These are phyloP conservation scores for Glossosoma conforme DNA, from an alignment of 1,140 invertebrate species.

Conservation along the genomic window DNA sequence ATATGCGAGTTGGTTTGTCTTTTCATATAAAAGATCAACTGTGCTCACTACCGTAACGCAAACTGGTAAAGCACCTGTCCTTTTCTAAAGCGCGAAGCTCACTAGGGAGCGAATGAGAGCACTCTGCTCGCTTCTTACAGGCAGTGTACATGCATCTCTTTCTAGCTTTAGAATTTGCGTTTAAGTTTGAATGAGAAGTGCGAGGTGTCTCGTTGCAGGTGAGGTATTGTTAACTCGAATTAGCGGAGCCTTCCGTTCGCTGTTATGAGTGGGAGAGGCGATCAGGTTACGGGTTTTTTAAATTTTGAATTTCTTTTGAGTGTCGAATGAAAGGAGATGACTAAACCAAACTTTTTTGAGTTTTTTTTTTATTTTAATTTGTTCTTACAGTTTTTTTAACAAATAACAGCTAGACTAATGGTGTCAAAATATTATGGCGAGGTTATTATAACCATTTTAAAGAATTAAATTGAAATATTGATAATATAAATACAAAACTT, in stretches of 20 bases:
- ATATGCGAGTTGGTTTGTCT: conserved; percentile 36
- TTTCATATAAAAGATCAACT: conserved; percentile 47
- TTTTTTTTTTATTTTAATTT: too few species aligned
- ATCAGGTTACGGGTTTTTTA: conserved; percentile 14
- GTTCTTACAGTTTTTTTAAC: too few species aligned
- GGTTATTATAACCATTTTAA: too few species aligned
- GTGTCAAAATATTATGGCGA: too few species aligned
- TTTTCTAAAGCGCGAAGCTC: conserved; percentile 48
- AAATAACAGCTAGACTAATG: too few species aligned
- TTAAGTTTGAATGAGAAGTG: background rate
- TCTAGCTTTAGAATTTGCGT: background rate
- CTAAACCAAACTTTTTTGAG: too few species aligned
- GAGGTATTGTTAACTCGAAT: conserved; percentile 18
- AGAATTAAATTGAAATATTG: too few species aligned
- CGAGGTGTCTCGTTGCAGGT: background rate
- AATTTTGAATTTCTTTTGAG: conserved; percentile 11
- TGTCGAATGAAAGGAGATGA: too few species aligned
- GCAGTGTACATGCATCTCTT: background rate
- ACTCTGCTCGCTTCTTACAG: conserved; percentile 13
- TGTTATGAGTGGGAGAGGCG: conserved; percentile 11
- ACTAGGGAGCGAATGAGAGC: conserved; percentile 47
- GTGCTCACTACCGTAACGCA: conserved; percentile 52
- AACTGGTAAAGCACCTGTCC: conserved; percentile 48
- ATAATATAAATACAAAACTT: too few species aligned
- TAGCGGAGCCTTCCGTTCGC: conserved; percentile 9